Base-by-base conservation (phyloP, 2,888 invertebrate species). In the Campoplex nolae region DNA sequence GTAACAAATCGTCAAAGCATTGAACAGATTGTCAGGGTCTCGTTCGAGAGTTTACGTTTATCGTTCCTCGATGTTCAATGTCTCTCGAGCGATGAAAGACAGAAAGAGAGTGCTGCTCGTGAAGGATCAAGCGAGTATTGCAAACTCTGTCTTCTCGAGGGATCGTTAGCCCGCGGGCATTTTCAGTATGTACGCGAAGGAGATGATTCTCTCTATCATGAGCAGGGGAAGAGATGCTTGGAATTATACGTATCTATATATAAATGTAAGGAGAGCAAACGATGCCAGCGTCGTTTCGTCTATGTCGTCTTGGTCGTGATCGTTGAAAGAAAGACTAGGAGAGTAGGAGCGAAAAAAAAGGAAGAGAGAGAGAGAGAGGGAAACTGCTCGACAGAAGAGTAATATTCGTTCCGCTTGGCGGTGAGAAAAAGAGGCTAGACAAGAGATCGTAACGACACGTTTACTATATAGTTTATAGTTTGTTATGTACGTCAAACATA, bases 361-460 rank as follows among this genome's bases (percentile, higher is more conserved):
- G 45, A 58, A 2, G 32, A 62, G 51, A 38, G 28, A n/a, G 51
- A 51, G 38, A 54, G 23, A 35, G 54, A 32, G 35, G 56, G 38
- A 56, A 38, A 56, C 16, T 62, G 16, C 32, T 62, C 62, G 62
- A 62, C 32, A n/a, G 38, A 38, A n/a, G 74, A 74, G 74, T 54
- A 74, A 74, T 38, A 35, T 71, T 58, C 56, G 84, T 87, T 87
- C 75, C 84, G 87, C 84, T 84, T 79, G 23, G 82, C 71, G 75
- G 78, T 65, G 48, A 76, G 48, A 77, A 83, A 80, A 77, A 76
- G 79, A 76, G 68, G 54, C 18, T 67, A 65, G 76, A 81, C 42
- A 67, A 85, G 76, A 73, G 81, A 84, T 79, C 68, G 84, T 84
- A 84, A 75, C 58, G 82, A 82, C 82, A 75, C 74, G 81, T 84